These are phyloP conservation scores for Cliona cf. orientalis DNA, from an alignment of 37 sponge, comb jelly and placozoan species.

Conservation along the genomic window DNA sequence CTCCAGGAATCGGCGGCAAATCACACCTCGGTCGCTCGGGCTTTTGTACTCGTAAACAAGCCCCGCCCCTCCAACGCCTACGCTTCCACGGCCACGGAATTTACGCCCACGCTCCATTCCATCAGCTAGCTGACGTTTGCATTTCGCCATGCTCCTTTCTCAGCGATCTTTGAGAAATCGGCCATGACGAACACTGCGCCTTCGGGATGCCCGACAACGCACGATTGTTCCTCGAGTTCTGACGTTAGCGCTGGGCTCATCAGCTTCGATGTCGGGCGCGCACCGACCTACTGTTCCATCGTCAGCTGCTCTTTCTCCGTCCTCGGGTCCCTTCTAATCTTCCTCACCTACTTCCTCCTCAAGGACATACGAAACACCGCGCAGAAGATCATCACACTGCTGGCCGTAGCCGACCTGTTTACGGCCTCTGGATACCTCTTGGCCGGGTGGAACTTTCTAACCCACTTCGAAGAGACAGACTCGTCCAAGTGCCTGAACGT, in stretches of 20 bases:
- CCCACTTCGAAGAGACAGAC: conserved; percentile 12
- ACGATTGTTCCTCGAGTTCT: neutral
- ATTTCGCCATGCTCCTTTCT: too few species aligned
- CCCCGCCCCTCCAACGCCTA: too few species aligned
- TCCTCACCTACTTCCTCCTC: conserved; percentile 46
- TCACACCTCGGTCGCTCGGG: too few species aligned
- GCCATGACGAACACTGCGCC: too few species aligned
- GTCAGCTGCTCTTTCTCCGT: conserved; percentile 44
- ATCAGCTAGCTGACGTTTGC: too few species aligned
- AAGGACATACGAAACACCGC: conserved; percentile 39
- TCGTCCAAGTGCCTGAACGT: neutral
- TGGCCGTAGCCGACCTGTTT: conserved; percentile 65
- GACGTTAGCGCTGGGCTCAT: neutral
- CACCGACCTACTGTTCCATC: conserved; percentile 29
- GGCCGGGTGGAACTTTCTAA: conserved; percentile 33
- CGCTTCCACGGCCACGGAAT: too few species aligned
- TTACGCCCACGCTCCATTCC: too few species aligned
- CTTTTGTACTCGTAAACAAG: too few species aligned
- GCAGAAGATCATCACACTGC: conserved; percentile 55
- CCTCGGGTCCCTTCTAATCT: conserved; percentile 57
- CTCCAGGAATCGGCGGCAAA: too few species aligned
- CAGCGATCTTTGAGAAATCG: too few species aligned
- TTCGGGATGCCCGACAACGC: too few species aligned
- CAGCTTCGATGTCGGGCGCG: neutral
- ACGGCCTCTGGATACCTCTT: conserved; percentile 55